These are phyloP conservation scores for Scytalopus superciliaris DNA, from an alignment of 2,113 vertebrate genomes.

Conservation along the genomic window DNA sequence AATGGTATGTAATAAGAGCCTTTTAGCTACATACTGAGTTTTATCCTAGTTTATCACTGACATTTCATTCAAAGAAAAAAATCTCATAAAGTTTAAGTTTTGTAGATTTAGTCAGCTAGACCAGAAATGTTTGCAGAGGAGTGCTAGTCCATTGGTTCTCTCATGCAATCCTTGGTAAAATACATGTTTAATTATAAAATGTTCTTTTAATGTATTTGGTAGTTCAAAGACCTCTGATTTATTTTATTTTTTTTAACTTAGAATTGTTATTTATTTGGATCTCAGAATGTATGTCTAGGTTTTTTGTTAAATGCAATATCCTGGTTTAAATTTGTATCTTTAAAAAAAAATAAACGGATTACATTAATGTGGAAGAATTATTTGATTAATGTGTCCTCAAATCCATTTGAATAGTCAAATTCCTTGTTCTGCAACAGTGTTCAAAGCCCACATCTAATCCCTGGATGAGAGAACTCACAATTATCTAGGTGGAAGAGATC, in stretches of 20 bases:
- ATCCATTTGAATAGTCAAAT: neutral
- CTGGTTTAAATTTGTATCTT: neutral
- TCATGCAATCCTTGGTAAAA: neutral
- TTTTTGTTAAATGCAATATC: neutral
- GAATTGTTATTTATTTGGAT: neutral
- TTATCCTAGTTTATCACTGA: constrained; percentile 43
- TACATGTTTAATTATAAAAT: neutral
- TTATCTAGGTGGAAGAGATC: neutral
- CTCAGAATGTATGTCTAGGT: neutral
- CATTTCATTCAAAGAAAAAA: constrained; percentile 42
- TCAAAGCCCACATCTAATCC: neutral
- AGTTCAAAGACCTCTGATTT: neutral
- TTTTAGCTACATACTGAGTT: constrained; percentile 44
- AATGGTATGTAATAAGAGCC: constrained; percentile 24
- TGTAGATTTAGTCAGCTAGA: neutral
- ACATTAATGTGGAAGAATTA: neutral
- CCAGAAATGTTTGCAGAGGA: neutral
- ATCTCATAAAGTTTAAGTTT: constrained; percentile 10
- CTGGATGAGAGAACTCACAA: neutral
- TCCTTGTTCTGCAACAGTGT: neutral
- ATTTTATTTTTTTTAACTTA: neutral
- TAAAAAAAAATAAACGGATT: neutral
- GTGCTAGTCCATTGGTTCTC: neutral
- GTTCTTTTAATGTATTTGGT: neutral
- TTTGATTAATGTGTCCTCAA: neutral